Evolutionary conservation across 1,140 invertebrate species (phyloP).

Genomic region (Homarus americanus): DNA sequence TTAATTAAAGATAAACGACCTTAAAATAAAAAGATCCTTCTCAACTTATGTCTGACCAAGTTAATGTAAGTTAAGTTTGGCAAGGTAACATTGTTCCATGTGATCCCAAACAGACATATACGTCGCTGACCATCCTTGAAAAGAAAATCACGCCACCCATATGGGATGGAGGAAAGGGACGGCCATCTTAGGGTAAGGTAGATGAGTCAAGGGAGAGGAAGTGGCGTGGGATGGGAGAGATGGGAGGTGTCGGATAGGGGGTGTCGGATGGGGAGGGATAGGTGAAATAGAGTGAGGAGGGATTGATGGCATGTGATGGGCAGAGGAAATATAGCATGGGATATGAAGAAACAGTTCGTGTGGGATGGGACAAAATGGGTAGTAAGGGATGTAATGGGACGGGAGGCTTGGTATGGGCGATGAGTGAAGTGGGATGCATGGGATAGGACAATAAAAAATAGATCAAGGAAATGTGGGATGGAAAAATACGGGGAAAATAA

Average conservation of each 20-base stretch:
- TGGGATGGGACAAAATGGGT: neutral
- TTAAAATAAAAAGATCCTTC: too few species aligned
- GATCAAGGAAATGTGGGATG: neutral
- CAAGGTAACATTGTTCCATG: too few species aligned
- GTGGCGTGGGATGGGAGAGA: neutral
- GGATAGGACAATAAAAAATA: neutral
- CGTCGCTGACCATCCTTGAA: too few species aligned
- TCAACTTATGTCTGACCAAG: too few species aligned
- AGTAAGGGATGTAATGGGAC: neutral
- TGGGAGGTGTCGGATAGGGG: neutral
- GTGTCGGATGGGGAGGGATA: neutral
- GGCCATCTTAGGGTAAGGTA: neutral
- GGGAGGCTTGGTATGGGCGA: neutral
- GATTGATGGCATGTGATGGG: neutral
- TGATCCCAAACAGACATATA: too few species aligned
- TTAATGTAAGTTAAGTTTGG: too few species aligned
- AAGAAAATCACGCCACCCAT: too few species aligned
- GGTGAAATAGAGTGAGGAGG: neutral
- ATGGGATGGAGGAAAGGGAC: neutral
- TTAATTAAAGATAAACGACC: too few species aligned
- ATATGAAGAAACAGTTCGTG: neutral
- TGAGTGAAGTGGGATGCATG: neutral
- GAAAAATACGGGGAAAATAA: neutral
- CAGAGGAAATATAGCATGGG: neutral
- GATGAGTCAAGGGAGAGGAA: neutral